Percentiles rank a stretch among this genome's conserved stretches.
Evolutionary conservation across 2,888 invertebrate genomes (phyloP).

Genomic region (Parnassius apollo): DNA sequence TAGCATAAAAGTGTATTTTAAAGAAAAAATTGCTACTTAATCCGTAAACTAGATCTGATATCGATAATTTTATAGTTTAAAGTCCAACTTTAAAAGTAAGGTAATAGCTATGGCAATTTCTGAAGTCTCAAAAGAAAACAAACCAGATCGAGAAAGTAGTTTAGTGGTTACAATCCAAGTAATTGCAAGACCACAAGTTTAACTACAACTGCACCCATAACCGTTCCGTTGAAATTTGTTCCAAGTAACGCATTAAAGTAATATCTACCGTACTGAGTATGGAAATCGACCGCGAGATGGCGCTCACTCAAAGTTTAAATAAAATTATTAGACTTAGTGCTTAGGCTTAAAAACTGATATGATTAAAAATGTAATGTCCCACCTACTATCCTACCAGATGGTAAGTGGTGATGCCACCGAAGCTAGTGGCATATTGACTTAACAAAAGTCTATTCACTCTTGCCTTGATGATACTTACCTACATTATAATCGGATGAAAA

Average conservation of each 20-base stretch:
- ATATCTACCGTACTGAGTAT: constrained; percentile 51
- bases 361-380: too few species aligned
- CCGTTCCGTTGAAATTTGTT: constrained; percentile 54
- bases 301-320: constrained; percentile 58
- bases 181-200: constrained; percentile 61
- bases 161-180: constrained; percentile 52
- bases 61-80: background rate
- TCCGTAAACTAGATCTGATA: background rate
- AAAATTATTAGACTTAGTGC: constrained; percentile 56
- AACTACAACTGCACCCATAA: constrained; percentile 60
- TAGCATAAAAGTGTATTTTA: constrained; percentile 9
- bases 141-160: constrained; percentile 43
- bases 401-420: too few species aligned
- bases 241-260: constrained; percentile 64
- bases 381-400: too few species aligned
- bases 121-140: constrained; percentile 39
- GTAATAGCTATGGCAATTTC: background rate
- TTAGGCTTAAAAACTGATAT: constrained; percentile 32
- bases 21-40: background rate
- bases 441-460: too few species aligned
- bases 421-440: too few species aligned
- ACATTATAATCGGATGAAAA: too few species aligned
- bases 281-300: constrained; percentile 69
- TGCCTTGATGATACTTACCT: too few species aligned
- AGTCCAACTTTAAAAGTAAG: background rate